phyloP scores from a whole-genome alignment of 2,797 vertebrate genomes.

The Menidia menidia region DNA sequence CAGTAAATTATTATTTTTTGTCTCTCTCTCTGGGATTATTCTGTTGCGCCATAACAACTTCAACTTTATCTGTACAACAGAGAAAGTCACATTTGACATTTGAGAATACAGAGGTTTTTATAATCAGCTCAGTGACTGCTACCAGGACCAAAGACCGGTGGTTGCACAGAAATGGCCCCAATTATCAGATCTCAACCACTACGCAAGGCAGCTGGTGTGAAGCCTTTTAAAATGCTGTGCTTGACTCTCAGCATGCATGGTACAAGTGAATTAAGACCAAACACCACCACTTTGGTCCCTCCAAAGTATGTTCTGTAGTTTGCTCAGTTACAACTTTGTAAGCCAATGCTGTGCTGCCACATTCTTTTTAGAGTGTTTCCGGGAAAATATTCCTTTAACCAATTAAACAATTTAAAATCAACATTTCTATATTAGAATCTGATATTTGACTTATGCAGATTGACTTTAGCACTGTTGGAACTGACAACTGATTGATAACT shows the following conservation, averaged over 20 bases:
- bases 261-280: not conserved
- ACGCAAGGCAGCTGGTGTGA: not conserved
- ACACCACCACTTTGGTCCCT: not conserved
- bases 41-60: not conserved
- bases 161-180: not conserved
- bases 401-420: too few species aligned
- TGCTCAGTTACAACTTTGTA: too few species aligned
- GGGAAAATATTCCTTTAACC: too few species aligned
- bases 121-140: not conserved
- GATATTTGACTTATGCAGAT: too few species aligned
- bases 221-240: not conserved
- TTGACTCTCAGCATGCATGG: not conserved
- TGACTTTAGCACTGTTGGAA: too few species aligned
- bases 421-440: too few species aligned
- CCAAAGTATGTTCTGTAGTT: too few species aligned
- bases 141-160: not conserved
- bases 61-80: not conserved
- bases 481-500: too few species aligned
- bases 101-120: not conserved
- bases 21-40: not conserved
- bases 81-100: not conserved
- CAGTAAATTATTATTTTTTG: not conserved
- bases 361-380: too few species aligned
- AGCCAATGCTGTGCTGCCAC: too few species aligned
- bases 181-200: not conserved